A percentile compares a stretch with the other conserved stretches of the same genome.
phyloP scores from a whole-genome alignment of 1,140 invertebrate species.

The Triops cancriformis region DNA sequence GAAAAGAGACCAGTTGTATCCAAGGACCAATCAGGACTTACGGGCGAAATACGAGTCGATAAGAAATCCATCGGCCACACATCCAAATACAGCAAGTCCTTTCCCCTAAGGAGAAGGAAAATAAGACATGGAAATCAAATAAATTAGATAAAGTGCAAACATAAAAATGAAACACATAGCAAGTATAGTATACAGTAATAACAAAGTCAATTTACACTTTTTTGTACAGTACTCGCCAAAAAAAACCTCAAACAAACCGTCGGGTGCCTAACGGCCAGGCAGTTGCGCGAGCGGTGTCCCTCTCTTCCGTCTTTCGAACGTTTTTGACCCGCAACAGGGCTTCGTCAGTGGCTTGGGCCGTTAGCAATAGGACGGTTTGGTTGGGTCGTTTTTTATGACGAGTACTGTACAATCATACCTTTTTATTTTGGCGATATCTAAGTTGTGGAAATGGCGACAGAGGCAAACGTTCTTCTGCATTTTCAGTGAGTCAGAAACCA shows the following conservation, averaged over 20 bases:
- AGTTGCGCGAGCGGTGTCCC: too few species aligned
- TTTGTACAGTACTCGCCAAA: too few species aligned
- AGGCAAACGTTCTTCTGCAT: constrained; percentile 93
- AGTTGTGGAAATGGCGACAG: constrained; percentile 77
- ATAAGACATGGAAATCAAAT: constrained; percentile 13
- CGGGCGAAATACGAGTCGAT: constrained; percentile 48
- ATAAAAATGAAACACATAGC: too few species aligned
- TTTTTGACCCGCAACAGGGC: too few species aligned
- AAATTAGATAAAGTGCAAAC: constrained; percentile 1
- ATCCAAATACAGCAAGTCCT: constrained; percentile 71
- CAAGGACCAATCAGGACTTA: constrained; percentile 41
- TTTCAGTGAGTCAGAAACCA: constrained; percentile 75
- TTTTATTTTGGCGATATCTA: constrained; percentile 50
- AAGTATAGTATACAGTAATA: not conserved
- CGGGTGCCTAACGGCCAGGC: too few species aligned
- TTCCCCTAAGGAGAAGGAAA: constrained; percentile 31
- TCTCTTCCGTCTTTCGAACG: too few species aligned
- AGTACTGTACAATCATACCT: constrained; percentile 25
- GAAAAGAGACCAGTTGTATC: constrained; percentile 86
- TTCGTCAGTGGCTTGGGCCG: too few species aligned
- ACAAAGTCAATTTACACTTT: too few species aligned
- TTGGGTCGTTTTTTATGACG: too few species aligned
- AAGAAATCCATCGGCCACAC: constrained; percentile 93
- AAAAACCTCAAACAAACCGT: too few species aligned
- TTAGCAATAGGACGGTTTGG: too few species aligned